Percentiles rank a stretch among this genome's conserved stretches.
phyloP scores from a whole-genome alignment of 2,113 vertebrate genomes.

The Campylomormyrus numenius region DNA sequence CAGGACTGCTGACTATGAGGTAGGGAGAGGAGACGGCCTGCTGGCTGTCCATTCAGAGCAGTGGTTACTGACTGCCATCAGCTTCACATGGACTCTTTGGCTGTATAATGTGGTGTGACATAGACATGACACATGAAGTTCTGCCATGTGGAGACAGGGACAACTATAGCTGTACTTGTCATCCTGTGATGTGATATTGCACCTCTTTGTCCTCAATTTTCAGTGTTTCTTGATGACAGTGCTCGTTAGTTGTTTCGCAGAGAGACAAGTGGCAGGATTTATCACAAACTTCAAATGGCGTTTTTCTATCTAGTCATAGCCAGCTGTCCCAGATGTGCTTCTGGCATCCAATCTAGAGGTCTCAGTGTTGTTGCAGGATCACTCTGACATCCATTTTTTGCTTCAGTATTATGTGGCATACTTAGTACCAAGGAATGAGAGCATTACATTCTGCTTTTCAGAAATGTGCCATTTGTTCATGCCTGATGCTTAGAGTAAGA shows the following conservation, averaged over 20 bases:
- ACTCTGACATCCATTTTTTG: not conserved
- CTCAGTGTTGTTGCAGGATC: not conserved
- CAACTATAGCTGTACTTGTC: not conserved
- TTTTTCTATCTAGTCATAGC: not conserved
- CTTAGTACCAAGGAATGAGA: not conserved
- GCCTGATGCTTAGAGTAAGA: not conserved
- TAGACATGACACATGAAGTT: not conserved
- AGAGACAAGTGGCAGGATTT: not conserved
- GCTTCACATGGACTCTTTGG: not conserved
- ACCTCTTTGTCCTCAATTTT: not conserved
- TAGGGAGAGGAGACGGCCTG: conserved; percentile 20
- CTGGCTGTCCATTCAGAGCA: not conserved
- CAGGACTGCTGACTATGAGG: conserved; percentile 63
- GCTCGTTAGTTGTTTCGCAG: not conserved
- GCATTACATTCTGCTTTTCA: not conserved
- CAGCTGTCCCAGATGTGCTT: not conserved
- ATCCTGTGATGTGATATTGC: not conserved
- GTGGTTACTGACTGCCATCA: not conserved
- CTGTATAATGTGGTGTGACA: not conserved
- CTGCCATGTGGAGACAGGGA: not conserved
- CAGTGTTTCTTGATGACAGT: not conserved
- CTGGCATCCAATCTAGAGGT: not conserved
- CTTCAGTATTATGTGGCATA: not conserved
- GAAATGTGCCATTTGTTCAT: not conserved
- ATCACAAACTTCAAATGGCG: not conserved